Conservation (phyloP, 2,888 invertebrate species). For the Syrista parreyssii region DNA sequence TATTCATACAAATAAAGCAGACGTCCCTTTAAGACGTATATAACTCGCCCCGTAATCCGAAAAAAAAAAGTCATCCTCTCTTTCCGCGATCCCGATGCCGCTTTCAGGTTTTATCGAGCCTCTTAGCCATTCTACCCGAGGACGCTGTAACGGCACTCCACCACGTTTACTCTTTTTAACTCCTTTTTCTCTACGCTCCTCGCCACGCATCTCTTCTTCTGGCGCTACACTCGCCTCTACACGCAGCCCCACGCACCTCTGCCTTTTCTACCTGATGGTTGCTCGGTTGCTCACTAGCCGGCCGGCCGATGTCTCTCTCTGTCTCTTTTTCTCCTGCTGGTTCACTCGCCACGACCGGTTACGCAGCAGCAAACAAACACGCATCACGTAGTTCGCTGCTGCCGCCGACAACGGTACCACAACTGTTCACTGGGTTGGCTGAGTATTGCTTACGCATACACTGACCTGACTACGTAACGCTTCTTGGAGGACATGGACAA, state of each 20-base stretch:
- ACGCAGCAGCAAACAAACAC: neutral
- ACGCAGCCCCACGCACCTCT: neutral
- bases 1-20: neutral
- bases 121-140: constrained; percentile 17
- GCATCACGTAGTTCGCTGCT: neutral
- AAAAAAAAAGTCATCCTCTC: neutral
- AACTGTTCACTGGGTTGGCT: neutral
- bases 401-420: neutral
- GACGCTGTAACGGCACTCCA: constrained; percentile 23
- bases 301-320: neutral
- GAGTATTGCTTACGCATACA: neutral
- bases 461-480: neutral
- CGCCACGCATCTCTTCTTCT: constrained; percentile 9
- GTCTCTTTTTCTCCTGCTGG: neutral
- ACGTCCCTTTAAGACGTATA: neutral
- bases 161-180: neutral
- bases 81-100: constrained; percentile 21
- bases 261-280: neutral
- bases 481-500: neutral
- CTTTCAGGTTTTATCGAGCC: constrained; percentile 34
- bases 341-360: neutral
- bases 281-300: neutral
- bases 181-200: neutral
- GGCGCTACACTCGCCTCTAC: neutral
- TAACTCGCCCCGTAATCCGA: neutral